Evolutionary conservation across 37 sponge, comb jelly and placozoan species (phyloP), one percentile per base, ranked within the genome.

Genomic region (Spongia lamella): DNA sequence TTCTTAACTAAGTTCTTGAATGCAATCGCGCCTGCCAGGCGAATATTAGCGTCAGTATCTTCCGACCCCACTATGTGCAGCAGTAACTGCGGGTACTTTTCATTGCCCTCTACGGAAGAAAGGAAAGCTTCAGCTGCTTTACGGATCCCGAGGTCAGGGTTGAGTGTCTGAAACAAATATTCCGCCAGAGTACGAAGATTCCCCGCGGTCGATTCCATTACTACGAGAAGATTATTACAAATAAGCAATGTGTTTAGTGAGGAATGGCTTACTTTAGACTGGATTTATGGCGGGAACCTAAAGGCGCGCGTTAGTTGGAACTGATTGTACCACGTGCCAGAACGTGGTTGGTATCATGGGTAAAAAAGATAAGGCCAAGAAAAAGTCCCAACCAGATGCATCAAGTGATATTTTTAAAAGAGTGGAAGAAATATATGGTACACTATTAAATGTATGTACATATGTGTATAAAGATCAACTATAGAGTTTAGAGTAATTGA

Each of bases 1-100:
- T 87, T 68, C 86, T 90, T 92, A 14, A 98, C 81, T 56, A 85
- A 90, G 61, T 98, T 98, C 89, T 98, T 98, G 74, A 98, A 98
- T 24, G 88, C 82, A 31, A 98, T 88, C 17, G 92, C 72, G 19
- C 94, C 93, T 31, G 92, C 89, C 43, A 87, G 81, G 0, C 90
- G 76, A 9, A 86, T 82, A 47, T 58, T 47, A 37, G 75, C 24
- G 31, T 84, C 78, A 0, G 73, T 65, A 0, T 69, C 56, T 36
- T 81, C 78, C 3, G 40, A 38, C 13, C 83, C 89, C 5, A 85
- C 55, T 2, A 98, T 73, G 57, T 98, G 88, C 36, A 98, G 89
- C n/a, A 93, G 84, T 30, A 98, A 56, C 34, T 85, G 39, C 30
- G 89, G 67, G 61, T 88, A 93, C 56, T 90, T 87, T 33, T 75